A percentile compares a stretch with the other conserved stretches of the same genome.
Conservation (phyloP, 1,140 invertebrate genomes). For the Telenomus remus region DNA sequence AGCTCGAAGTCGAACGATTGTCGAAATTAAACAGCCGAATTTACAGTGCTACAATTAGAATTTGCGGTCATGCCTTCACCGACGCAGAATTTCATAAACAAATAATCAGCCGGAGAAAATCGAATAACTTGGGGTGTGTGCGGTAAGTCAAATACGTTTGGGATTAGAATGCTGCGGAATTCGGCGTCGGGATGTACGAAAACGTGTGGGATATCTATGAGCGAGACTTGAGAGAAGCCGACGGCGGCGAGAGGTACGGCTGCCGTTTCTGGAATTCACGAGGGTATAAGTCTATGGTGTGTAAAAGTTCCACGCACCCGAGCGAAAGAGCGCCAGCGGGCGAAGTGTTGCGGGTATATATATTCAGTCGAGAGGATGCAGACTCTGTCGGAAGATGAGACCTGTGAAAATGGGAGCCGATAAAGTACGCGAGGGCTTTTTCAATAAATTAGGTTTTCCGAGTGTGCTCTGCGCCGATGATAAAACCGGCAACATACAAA, state of each 20-base stretch:
- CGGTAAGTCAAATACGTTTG: slow-evolving; percentile 23
- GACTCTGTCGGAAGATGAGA: slow-evolving; percentile 19
- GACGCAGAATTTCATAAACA: slow-evolving; percentile 2
- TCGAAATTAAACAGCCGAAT: no score
- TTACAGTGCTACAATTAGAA: no score
- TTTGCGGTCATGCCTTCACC: not conserved
- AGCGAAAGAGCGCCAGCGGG: slow-evolving; percentile 22
- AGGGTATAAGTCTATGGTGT: slow-evolving; percentile 38
- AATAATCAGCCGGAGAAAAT: not conserved
- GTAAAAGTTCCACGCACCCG: slow-evolving; percentile 46
- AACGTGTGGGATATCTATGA: slow-evolving; percentile 30
- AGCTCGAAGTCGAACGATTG: no score
- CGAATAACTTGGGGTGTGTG: slow-evolving; percentile 1
- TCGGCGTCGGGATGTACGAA: slow-evolving; percentile 15
- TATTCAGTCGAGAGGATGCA: slow-evolving; percentile 37
- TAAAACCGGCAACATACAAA: slow-evolving; percentile 53
- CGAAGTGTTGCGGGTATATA: slow-evolving; percentile 40
- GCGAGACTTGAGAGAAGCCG: slow-evolving; percentile 14
- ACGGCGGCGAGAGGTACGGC: slow-evolving; percentile 17
- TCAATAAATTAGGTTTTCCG: slow-evolving; percentile 47
- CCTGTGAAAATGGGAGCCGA: slow-evolving; percentile 18
- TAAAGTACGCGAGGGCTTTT: slow-evolving; percentile 32
- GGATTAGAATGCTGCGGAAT: slow-evolving; percentile 18
- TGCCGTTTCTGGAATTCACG: slow-evolving; percentile 43
- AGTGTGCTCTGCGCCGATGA: slow-evolving; percentile 14